phyloP scores from a whole-genome alignment of 1,140 invertebrate species.

The Asbolus verrucosus region DNA sequence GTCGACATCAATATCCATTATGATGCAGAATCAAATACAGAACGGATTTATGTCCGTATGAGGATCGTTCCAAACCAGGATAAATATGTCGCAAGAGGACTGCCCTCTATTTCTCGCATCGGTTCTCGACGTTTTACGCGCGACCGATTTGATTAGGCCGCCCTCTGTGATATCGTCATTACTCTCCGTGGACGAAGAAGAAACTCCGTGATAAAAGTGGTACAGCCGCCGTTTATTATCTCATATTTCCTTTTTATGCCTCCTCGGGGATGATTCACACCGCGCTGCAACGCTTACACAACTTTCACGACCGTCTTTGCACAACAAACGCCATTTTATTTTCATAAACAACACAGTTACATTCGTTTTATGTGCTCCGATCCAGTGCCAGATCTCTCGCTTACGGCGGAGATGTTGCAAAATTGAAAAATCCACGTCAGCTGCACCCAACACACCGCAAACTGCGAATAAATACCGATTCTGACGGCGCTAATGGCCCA shows the following conservation, averaged over 20 bases:
- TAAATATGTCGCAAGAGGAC: constrained; percentile 51
- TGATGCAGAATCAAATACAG: constrained; percentile 49
- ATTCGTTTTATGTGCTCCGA: constrained; percentile 10
- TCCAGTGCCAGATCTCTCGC: constrained; percentile 8
- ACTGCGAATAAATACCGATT: too few relatives aligned
- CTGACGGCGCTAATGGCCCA: too few relatives aligned
- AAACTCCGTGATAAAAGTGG: constrained; percentile 34
- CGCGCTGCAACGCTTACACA: constrained; percentile 23
- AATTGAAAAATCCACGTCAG: constrained; percentile 40
- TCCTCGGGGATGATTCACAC: constrained; percentile 30
- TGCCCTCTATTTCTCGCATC: constrained; percentile 51
- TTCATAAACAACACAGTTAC: constrained; percentile 36
- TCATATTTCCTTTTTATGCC: constrained; percentile 36
- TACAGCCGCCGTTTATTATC: constrained; percentile 32
- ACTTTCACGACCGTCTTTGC: constrained; percentile 31
- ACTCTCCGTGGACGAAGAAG: constrained; percentile 44
- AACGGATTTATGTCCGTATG: constrained; percentile 42
- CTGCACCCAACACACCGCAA: too few relatives aligned
- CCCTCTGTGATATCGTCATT: constrained; percentile 46
- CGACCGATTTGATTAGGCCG: constrained; percentile 50
- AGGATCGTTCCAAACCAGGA: constrained; percentile 40
- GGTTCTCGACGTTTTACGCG: too few relatives aligned
- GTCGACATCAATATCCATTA: constrained; percentile 49
- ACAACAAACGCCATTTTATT: constrained; percentile 31
- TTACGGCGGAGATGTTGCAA: background rate